Percentiles rank a stretch among this genome's conserved stretches.
phyloP scores from a whole-genome alignment of 1,140 invertebrate species.

The Diachasma alloeum region DNA sequence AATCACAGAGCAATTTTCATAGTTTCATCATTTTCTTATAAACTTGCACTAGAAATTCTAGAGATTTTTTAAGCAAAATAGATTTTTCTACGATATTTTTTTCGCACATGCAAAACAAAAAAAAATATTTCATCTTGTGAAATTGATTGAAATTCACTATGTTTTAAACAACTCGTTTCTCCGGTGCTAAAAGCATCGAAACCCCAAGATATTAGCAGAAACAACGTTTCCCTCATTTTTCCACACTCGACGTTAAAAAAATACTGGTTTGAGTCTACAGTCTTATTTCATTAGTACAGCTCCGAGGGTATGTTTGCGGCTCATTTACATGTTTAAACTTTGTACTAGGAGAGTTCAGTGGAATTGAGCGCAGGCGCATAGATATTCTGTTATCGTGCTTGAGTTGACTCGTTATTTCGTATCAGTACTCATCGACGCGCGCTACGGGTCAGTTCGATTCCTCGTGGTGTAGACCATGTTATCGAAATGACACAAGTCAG shows the following conservation, averaged over 20 bases:
- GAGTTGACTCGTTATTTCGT: not conserved
- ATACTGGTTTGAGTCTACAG: not conserved
- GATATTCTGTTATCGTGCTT: not conserved
- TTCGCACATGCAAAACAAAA: too few species aligned
- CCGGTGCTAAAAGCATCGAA: too few species aligned
- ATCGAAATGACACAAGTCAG: not conserved
- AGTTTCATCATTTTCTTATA: too few species aligned
- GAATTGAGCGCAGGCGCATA: not conserved
- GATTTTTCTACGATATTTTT: too few species aligned
- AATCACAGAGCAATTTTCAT: too few species aligned
- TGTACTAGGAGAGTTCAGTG: not conserved
- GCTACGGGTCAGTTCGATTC: not conserved
- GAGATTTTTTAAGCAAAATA: too few species aligned
- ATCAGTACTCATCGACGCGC: not conserved
- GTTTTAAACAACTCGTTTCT: too few species aligned
- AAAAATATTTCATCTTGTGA: too few species aligned
- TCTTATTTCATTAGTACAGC: not conserved
- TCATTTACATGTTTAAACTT: constrained; percentile 8
- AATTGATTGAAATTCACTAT: too few species aligned
- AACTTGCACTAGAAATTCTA: too few species aligned
- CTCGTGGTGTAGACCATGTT: not conserved
- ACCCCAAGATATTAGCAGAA: not conserved
- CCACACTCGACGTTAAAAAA: not conserved
- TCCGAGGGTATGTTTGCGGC: not conserved
- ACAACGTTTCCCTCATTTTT: not conserved